Conservation (phyloP, 2,113 vertebrate species). For the Zosterops hypoxanthus region DNA sequence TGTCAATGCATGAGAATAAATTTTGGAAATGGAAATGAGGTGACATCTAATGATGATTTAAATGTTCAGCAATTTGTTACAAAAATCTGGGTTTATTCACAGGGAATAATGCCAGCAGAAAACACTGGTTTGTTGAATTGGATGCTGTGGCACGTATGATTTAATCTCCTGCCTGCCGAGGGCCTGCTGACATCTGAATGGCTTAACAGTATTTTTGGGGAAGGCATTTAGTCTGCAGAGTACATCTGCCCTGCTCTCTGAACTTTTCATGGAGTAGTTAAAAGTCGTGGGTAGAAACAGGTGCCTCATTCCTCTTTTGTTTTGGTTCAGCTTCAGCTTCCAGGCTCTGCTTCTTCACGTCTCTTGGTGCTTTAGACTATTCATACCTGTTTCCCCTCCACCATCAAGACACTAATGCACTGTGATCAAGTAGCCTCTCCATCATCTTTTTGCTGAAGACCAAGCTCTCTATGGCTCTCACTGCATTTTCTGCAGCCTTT, state of each 20-base stretch:
- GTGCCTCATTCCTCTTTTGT: not conserved
- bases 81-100: not conserved
- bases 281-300: not conserved
- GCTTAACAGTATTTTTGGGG: not conserved
- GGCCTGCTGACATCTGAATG: not conserved
- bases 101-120: not conserved
- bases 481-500: constrained; percentile 31
- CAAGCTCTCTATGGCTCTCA: constrained; percentile 7
- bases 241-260: not conserved
- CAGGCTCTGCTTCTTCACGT: not conserved
- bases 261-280: not conserved
- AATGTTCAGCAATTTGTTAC: not conserved
- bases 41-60: not conserved
- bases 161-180: not conserved
- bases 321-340: not conserved
- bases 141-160: not conserved
- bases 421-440: not conserved
- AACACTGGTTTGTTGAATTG: not conserved
- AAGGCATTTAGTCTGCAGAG: not conserved
- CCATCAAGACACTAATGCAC: not conserved
- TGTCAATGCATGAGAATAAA: not conserved
- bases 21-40: not conserved
- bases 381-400: not conserved
- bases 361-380: not conserved
- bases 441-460: not conserved